phyloP scores from a whole-genome alignment of 2,113 vertebrate species.

The Nothocercus julius region DNA sequence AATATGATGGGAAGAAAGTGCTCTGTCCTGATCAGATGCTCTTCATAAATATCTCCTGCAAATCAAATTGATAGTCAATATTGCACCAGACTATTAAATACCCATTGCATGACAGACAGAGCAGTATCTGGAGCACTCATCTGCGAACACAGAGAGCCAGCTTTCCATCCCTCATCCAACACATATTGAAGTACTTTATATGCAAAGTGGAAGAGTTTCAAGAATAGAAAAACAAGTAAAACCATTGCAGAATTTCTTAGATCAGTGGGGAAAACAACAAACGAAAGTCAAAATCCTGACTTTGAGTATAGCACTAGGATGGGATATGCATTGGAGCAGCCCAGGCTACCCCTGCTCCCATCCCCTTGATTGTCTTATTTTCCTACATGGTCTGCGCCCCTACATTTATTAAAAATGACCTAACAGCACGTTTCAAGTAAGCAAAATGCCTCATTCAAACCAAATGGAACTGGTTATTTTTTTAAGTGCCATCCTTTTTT shows the following conservation, averaged over 20 bases:
- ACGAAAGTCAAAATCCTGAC: background rate
- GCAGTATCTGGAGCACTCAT: background rate
- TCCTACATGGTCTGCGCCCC: background rate
- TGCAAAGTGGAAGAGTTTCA: background rate
- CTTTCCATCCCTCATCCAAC: background rate
- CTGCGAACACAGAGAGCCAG: background rate
- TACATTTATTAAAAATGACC: background rate
- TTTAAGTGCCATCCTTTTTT: background rate
- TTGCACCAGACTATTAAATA: background rate
- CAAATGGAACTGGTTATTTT: background rate
- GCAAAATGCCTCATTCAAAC: background rate
- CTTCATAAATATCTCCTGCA: too few relatives aligned
- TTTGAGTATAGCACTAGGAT: fast-evolving
- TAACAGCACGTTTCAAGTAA: background rate
- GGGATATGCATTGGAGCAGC: background rate
- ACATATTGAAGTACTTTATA: background rate
- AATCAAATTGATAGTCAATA: background rate
- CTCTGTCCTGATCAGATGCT: background rate
- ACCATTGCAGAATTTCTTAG: background rate
- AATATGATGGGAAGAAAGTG: background rate
- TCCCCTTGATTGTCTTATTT: fast-evolving
- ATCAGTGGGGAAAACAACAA: background rate
- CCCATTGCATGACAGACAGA: background rate
- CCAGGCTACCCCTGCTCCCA: background rate
- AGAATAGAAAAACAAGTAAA: background rate